phyloP scores from a whole-genome alignment of 2,113 vertebrate genomes.

The Phoenicopterus ruber region DNA sequence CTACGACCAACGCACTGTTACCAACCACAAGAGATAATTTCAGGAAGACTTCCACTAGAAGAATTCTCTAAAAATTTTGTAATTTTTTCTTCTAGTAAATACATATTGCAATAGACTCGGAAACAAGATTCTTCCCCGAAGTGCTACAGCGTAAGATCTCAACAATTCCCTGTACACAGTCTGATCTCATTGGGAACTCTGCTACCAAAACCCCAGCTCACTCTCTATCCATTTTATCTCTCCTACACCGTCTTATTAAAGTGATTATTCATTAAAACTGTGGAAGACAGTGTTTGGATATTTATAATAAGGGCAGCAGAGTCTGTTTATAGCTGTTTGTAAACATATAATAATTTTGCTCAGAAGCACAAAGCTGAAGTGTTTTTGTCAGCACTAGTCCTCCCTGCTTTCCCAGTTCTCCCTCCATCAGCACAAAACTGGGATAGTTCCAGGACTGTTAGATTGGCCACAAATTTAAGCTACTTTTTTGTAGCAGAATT shows the following conservation, averaged over 20 bases:
- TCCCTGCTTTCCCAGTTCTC: background rate
- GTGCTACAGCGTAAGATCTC: background rate
- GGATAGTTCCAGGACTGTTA: background rate
- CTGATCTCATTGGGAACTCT: background rate
- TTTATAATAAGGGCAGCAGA: slow-evolving; percentile 21
- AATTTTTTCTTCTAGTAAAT: background rate
- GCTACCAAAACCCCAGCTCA: background rate
- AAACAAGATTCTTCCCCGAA: background rate
- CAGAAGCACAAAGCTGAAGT: slow-evolving; percentile 8
- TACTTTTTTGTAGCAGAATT: background rate
- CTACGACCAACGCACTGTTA: background rate
- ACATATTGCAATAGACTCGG: background rate
- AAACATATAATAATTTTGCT: slow-evolving; percentile 34
- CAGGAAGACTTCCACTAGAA: background rate
- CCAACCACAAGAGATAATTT: background rate
- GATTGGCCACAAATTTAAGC: background rate
- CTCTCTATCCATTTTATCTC: background rate
- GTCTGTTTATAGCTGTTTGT: slow-evolving; percentile 27
- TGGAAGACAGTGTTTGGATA: slow-evolving; percentile 2
- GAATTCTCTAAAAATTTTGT: background rate
- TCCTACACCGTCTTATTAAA: background rate
- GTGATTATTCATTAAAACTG: background rate
- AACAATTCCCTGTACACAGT: background rate
- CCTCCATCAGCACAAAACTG: background rate
- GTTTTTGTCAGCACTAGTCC: background rate